A percentile compares a stretch with the other conserved stretches of the same genome.
These are phyloP conservation scores for Dendrocincla fuliginosa DNA, from an alignment of 2,797 vertebrate species.

Conservation along the genomic window DNA sequence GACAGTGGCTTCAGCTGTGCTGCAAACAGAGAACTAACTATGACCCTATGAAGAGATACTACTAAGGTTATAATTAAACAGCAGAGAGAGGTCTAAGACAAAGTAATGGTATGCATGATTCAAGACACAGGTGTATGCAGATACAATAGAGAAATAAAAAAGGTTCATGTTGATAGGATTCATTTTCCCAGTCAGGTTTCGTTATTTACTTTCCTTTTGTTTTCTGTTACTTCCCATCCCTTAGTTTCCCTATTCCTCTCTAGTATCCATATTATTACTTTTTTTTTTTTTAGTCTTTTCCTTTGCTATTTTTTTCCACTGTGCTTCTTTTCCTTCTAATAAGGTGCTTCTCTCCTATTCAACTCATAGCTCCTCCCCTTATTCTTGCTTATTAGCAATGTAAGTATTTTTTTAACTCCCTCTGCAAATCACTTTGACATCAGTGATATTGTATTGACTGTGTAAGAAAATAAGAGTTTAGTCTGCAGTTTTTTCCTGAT, in stretches of 20 bases:
- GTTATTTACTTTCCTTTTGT: neutral
- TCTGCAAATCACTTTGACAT: neutral
- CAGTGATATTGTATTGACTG: neutral
- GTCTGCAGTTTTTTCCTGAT: neutral
- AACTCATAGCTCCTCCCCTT: neutral
- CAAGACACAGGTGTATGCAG: neutral
- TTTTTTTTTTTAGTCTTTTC: neutral
- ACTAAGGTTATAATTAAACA: neutral
- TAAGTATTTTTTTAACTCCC: neutral
- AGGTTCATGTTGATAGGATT: neutral
- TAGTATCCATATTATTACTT: neutral
- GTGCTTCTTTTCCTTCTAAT: neutral
- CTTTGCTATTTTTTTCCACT: neutral
- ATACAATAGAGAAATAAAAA: neutral
- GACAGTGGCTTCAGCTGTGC: neutral
- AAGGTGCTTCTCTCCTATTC: neutral
- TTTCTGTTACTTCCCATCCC: neutral
- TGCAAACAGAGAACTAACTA: neutral
- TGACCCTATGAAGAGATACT: neutral
- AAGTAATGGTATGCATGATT: neutral
- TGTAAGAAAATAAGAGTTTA: neutral
- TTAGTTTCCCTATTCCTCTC: neutral
- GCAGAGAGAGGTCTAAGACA: neutral
- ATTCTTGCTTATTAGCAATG: neutral
- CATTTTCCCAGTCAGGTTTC: neutral